These are phyloP conservation scores for Rana temporaria DNA, from an alignment of 2,113 vertebrate genomes.

Conservation along the genomic window DNA sequence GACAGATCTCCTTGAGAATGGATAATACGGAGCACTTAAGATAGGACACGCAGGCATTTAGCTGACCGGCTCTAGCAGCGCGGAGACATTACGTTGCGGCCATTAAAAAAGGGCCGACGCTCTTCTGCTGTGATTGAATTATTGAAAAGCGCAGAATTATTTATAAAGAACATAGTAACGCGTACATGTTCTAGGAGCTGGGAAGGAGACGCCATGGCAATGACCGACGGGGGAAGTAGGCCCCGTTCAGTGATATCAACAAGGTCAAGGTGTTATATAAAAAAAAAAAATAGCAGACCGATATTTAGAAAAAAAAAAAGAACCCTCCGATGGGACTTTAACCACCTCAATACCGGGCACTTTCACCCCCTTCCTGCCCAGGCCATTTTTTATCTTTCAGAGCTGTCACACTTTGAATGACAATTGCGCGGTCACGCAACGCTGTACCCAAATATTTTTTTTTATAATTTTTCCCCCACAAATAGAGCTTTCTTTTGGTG, in stretches of 20 bases:
- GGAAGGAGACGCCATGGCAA: not conserved
- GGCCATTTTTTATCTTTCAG: too few species aligned
- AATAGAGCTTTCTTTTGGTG: too few species aligned
- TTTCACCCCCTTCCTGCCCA: too few species aligned
- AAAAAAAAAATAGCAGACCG: too few species aligned
- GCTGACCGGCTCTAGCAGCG: constrained; percentile 46
- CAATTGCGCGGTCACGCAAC: too few species aligned
- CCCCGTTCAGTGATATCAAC: not conserved
- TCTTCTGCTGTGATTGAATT: constrained; percentile 57
- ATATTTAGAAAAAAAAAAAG: too few species aligned
- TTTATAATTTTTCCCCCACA: too few species aligned
- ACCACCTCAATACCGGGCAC: too few species aligned
- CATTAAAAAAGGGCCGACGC: constrained; percentile 50
- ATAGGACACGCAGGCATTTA: constrained; percentile 45
- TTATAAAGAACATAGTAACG: constrained; percentile 53
- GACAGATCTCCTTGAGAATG: constrained; percentile 53
- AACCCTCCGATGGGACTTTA: too few species aligned
- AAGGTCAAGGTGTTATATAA: not conserved
- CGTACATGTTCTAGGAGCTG: constrained; percentile 13
- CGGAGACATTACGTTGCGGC: constrained; percentile 52
- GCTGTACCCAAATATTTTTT: too few species aligned
- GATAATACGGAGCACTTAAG: constrained; percentile 52
- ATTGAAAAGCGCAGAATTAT: constrained; percentile 55
- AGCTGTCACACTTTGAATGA: too few species aligned
- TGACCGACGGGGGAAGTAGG: not conserved